A percentile compares a stretch with the other conserved stretches of the same genome.
phyloP scores from a whole-genome alignment of 2,888 invertebrate genomes.

The Luperina nickerlii region DNA sequence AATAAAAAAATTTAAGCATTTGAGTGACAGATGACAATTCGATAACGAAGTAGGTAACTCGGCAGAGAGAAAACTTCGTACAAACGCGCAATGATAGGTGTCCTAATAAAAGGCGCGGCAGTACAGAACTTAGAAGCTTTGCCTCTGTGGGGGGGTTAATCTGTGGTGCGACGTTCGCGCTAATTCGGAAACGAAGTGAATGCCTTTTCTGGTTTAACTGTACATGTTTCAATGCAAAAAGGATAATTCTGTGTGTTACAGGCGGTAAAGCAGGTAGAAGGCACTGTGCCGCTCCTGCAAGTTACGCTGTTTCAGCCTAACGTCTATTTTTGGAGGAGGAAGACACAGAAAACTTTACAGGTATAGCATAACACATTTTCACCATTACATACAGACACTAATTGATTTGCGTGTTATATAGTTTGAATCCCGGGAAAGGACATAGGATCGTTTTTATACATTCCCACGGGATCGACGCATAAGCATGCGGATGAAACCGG shows the following conservation, averaged over 20 bases:
- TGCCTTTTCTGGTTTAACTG: not conserved
- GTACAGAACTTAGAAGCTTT: not conserved
- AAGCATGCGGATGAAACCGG: no score
- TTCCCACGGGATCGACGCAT: no score
- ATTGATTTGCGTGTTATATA: not conserved
- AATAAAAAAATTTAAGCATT: not conserved
- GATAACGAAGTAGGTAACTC: not conserved
- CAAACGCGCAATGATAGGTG: not conserved
- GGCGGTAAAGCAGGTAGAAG: conserved; percentile 44
- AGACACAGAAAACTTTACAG: conserved; percentile 76
- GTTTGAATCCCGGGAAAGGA: no score
- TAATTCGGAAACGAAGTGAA: not conserved
- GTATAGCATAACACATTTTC: conserved; percentile 61
- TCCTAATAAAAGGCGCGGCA: not conserved
- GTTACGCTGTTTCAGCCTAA: conserved; percentile 83
- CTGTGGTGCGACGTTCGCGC: not conserved
- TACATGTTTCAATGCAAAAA: not conserved
- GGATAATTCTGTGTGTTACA: conserved; percentile 11
- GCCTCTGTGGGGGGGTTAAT: not conserved
- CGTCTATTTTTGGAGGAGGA: conserved; percentile 81
- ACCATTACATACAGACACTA: no score
- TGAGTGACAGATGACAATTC: not conserved
- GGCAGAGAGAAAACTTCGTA: not conserved
- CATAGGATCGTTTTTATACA: no score
- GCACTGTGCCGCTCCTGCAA: conserved; percentile 77